phyloP scores from a whole-genome alignment of 2,113 vertebrate species.

The Paramormyrops kingsleyae region DNA sequence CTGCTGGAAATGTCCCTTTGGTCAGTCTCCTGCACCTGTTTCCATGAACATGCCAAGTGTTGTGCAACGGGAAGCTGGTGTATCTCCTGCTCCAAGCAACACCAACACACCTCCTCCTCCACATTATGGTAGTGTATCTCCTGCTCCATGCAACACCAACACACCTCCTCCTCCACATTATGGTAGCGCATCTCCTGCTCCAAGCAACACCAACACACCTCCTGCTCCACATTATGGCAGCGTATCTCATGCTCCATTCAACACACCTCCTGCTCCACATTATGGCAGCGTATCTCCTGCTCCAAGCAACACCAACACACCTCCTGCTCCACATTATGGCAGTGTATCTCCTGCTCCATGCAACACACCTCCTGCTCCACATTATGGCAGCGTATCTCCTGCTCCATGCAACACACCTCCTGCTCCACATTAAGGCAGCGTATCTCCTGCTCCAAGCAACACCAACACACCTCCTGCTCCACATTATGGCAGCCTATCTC shows the following conservation, averaged over 20 bases:
- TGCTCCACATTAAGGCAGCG: not conserved
- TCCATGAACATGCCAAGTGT: not conserved
- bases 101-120: not conserved
- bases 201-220: too few relatives aligned
- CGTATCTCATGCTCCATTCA: not conserved
- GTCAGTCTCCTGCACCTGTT: not conserved
- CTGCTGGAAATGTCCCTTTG: not conserved
- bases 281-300: too few relatives aligned
- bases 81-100: not conserved
- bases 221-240: not conserved
- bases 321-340: not conserved
- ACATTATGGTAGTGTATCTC: not conserved
- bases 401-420: not conserved
- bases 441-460: not conserved
- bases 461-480: not conserved
- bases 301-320: not conserved
- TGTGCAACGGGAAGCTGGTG: not conserved
- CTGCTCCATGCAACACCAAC: not conserved
- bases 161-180: not conserved
- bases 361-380: not conserved
- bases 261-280: too few relatives aligned
- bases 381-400: not conserved
- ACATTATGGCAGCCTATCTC: not conserved
- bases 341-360: not conserved
- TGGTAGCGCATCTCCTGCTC: not conserved